A percentile compares a stretch with the other conserved stretches of the same genome.
phyloP scores from a whole-genome alignment of 1,140 invertebrate genomes.

The Drosophila trapezifrons region DNA sequence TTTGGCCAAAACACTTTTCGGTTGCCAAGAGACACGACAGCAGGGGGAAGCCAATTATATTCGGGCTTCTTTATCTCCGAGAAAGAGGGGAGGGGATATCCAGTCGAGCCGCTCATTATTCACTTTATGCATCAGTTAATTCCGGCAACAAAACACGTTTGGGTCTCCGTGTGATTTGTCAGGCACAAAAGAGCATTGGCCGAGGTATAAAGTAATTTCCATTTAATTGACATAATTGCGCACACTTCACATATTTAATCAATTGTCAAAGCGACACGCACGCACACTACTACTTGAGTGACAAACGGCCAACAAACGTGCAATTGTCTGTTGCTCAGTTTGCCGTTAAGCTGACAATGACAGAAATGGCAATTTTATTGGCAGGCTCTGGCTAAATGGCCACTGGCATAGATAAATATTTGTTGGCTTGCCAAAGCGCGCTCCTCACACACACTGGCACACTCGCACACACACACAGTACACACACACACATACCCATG shows the following conservation, averaged over 20 bases:
- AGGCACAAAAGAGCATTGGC: slow-evolving; percentile 51
- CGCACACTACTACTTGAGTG: slow-evolving; percentile 39
- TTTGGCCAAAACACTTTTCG: slow-evolving; percentile 30
- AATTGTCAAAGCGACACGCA: slow-evolving; percentile 68
- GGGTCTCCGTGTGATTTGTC: slow-evolving; percentile 50
- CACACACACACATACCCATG: slow-evolving; percentile 8
- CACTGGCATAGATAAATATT: slow-evolving; percentile 82
- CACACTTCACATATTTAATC: slow-evolving; percentile 81
- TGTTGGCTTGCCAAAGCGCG: slow-evolving; percentile 73
- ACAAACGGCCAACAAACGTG: slow-evolving; percentile 18
- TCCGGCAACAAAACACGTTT: slow-evolving; percentile 26
- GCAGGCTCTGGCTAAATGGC: slow-evolving; percentile 76
- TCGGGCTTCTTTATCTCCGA: slow-evolving; percentile 23
- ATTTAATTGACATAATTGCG: slow-evolving; percentile 82
- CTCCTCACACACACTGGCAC: slow-evolving; percentile 20
- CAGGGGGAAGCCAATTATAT: slow-evolving; percentile 60
- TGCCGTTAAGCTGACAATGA: slow-evolving; percentile 80
- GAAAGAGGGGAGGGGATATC: not conserved
- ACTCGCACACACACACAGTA: not conserved
- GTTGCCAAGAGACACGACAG: slow-evolving; percentile 34
- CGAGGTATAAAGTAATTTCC: slow-evolving; percentile 77
- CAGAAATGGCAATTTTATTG: slow-evolving; percentile 79
- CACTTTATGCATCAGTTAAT: slow-evolving; percentile 62
- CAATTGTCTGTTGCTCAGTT: slow-evolving; percentile 74
- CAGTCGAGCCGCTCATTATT: slow-evolving; percentile 50